phyloP scores from a whole-genome alignment of 2,797 vertebrate genomes.

The Sebastes trivittatus region DNA sequence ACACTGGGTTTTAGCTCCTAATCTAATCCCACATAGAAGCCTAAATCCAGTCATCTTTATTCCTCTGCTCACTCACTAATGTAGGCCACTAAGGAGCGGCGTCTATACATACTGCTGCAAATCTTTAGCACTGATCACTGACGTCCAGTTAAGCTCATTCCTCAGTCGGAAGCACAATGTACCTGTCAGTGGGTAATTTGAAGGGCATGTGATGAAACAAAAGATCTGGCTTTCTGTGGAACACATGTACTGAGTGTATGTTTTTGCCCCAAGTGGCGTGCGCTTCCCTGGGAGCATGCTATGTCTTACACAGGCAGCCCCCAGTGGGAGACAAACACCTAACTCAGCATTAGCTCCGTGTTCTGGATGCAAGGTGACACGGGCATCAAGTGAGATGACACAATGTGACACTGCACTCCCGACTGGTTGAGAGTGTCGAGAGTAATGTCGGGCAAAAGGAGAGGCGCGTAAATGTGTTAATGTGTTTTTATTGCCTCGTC shows the following conservation, averaged over 20 bases:
- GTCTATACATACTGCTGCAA: constrained; percentile 15
- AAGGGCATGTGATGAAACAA: constrained; percentile 37
- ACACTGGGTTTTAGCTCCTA: constrained; percentile 47
- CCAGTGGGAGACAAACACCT: constrained; percentile 38
- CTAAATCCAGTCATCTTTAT: constrained; percentile 68
- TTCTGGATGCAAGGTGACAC: constrained; percentile 50
- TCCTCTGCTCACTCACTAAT: constrained; percentile 53
- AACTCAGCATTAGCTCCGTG: constrained; percentile 41
- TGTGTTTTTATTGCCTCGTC: background rate
- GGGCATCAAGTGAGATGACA: constrained; percentile 26
- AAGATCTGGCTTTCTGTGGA: constrained; percentile 4
- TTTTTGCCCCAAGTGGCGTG: background rate
- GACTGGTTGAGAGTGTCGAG: background rate
- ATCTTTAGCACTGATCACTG: constrained; percentile 40
- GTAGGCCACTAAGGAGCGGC: constrained; percentile 30
- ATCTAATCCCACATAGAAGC: constrained; percentile 59
- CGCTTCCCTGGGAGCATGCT: background rate
- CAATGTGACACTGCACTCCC: constrained; percentile 30
- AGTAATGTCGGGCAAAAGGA: background rate
- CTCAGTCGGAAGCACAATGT: constrained; percentile 31
- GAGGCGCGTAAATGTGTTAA: background rate
- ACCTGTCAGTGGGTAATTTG: constrained; percentile 41
- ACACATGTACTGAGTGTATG: constrained; percentile 1
- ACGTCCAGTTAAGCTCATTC: constrained; percentile 38
- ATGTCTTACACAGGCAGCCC: constrained; percentile 21